These are phyloP conservation scores for Liopterus haemorrhoidalis DNA, from an alignment of 2,888 invertebrate species.

Conservation along the genomic window DNA sequence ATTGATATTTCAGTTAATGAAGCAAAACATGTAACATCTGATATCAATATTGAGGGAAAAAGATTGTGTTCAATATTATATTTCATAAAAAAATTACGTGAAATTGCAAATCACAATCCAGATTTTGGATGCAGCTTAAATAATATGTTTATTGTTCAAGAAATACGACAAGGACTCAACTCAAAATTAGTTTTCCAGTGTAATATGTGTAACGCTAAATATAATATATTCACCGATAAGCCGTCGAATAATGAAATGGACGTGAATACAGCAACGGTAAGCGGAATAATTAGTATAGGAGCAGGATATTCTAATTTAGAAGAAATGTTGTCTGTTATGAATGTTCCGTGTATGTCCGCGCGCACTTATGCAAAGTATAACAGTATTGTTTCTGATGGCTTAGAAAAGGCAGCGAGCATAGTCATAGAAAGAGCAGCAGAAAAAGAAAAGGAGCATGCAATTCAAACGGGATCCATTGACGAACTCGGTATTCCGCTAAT, in stretches of 20 bases:
- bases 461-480: neutral
- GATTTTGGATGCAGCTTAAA: constrained; percentile 20
- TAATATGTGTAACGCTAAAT: neutral
- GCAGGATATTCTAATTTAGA: constrained; percentile 1
- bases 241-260: neutral
- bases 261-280: constrained; percentile 1
- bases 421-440: neutral
- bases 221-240: neutral
- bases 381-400: constrained; percentile 1
- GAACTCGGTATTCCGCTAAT: neutral
- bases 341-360: neutral
- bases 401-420: neutral
- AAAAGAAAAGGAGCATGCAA: neutral
- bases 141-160: constrained; percentile 44
- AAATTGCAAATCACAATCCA: too few relatives aligned
- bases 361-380: neutral
- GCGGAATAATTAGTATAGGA: constrained; percentile 4
- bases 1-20: too few relatives aligned
- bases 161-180: constrained; percentile 34
- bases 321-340: neutral
- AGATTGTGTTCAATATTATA: too few relatives aligned
- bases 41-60: too few relatives aligned
- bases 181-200: constrained; percentile 9
- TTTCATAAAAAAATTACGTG: too few relatives aligned
- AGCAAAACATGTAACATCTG: too few relatives aligned